Base-by-base conservation (phyloP, 2,113 vertebrate species). In the Semnornis frantzii region DNA sequence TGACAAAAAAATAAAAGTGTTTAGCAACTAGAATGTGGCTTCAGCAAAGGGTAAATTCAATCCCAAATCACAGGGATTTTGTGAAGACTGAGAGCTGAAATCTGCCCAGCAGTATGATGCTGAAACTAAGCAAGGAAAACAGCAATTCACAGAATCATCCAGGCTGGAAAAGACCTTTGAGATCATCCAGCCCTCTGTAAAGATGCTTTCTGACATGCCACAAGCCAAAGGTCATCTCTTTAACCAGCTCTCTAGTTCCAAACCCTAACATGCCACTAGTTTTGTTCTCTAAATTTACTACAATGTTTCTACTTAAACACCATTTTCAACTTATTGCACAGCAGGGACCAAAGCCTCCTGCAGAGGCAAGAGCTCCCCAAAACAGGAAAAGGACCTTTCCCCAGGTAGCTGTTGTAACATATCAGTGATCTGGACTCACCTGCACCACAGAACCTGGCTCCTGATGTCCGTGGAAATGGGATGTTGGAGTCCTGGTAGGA, bases 401-500 rank as follows among this genome's bases (percentile, higher is more conserved):
- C 44, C 1, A 0, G 68, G 58, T 8, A 46, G 37, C 46, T 75
- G 28, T 23, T 31, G 12, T 28, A 66, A 74, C 1, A 0, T 8
- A 88, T 54, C 42, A 92, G 76, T 2, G 15, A 71, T 20, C 16
- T 4, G 71, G 44, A 92, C 97, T 96, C 65, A 99, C 98, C 98
- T 96, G 99, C 98, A 85, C 99, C 99, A 87, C 99, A 99, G 97
- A 99, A 99, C 77, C 99, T 98, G 71, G 99, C 99, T n/a, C 99
- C 99, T 1, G 99, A 99, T 12, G 99, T 99, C 24, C 99, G 98
- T 42, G 99, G 99, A 85, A 99, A 99, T 0, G 99, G 99, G 95
- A 99, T 99, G 95, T 99, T 99, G n/a, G 99, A 99, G 63, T 99
- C 99, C 97, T 99, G 99, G 85, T 99, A 99, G 27, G 99, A 99